Base-by-base conservation (phyloP, 2,888 invertebrate species). In the Patella pellucida region DNA sequence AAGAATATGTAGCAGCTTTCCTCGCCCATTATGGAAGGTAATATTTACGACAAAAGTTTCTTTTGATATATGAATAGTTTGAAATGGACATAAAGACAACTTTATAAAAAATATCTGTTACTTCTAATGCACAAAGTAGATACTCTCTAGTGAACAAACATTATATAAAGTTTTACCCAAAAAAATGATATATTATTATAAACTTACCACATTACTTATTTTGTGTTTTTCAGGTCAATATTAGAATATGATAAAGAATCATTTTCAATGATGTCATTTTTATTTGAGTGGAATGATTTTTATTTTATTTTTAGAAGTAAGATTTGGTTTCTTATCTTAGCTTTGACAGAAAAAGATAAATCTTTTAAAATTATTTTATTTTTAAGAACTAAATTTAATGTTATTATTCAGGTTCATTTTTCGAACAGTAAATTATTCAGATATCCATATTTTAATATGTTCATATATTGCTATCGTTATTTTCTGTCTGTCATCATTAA, bases 231-330 rank as follows among this genome's bases (percentile, higher is more conserved):
- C 83, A 90, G 90, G 73, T 90, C 90, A 73, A 87, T 93, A 56
- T 78, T 93, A 41, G 93, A 93, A 84, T 93, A 92, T 86, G 93
- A 93, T 86, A 87, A 89, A 72, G 87, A 90, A 54, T 84, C 84
- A 9, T 93, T 92, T 84, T 87, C 85, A 19, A 91, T 90, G 79
- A 93, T 93, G 23, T 92, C 93, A 23, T 93, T 94, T 83, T 87
- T 94, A 50, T 93, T 94, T 88, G 93, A 94, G 89, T 92, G 93
- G 89, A 93, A 93, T 84, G 93, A 93, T 86, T 94, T 94, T 87
- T 93, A 93, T 88, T 94, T 93, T 91, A 92, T 94, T 71, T 90
- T 94, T 50, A 92, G 92, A 80, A 92, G 91, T 91, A 83, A 83
- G 87, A 85, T 71, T 31, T 69, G 27, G 11, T 23, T 14, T 56